Base-by-base conservation (phyloP, 2,888 invertebrate genomes). In the Cheilosia soror region DNA sequence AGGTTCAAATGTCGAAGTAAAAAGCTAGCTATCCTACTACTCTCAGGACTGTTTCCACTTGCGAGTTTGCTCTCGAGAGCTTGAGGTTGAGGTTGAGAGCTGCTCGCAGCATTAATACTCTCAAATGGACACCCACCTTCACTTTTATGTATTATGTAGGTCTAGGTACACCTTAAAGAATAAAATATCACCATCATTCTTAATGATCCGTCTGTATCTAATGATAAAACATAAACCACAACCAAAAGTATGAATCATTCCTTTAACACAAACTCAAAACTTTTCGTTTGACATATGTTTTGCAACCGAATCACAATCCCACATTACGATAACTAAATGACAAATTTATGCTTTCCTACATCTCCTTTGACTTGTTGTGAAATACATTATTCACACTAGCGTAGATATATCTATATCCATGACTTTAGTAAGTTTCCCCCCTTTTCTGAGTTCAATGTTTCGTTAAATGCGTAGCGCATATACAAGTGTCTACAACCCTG, bases 401-500 rank as follows among this genome's bases (percentile, higher is more conserved):
- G 33, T 33, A 2, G 33, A 33, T 9, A 37, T 37, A 9, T 3
- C 33, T 4, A 11, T 11, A 37, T 37, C 11, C 37, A 37, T 11
- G 11, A 11, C 37, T 11, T 37, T 37, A 37, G 37, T 37, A 4
- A 37, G 37, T 3, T 49, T 15, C 11, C 11, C 11, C 11, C 44
- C 37, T 13, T 33, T 31, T 5, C 44, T 37, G 66, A 79, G 79
- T 79, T 79, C 79, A 79, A 79, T 73, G 79, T 65, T 79, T 79
- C 13, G 58, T 73, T 79, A 42, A 79, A 73, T 79, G 66, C 37
- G 66, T 66, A 65, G 73, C 79, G 73, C 11, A 37, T 4, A 11
- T 37, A 1, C 9, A 37, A 66, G 4, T 25, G 44, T 20, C 73
- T 51, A 33, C 51, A 66, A 51, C 72, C 72, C 78, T 72, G 58